Base-by-base conservation (phyloP, 1,140 invertebrate genomes). In the Drosophila bifasciata region DNA sequence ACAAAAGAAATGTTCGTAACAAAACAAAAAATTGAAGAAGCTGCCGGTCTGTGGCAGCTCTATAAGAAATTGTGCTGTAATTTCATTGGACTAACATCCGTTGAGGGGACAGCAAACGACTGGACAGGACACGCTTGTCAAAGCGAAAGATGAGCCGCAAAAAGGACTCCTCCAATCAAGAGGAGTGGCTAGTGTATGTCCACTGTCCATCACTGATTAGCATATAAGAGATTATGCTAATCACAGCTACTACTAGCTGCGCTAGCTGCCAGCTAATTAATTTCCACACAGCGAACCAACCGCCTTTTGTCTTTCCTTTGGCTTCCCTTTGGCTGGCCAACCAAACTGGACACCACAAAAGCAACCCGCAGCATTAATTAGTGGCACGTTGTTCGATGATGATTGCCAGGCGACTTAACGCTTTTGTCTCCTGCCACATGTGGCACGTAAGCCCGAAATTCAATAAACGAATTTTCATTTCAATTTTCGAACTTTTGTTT, bases 381-480 rank as follows among this genome's bases (percentile, higher is more conserved):
- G 58, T 21, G 48, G 45, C 52, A 62, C 36, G 25, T 61, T 53
- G 46, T 52, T 51, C 36, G 19, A n/a, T n/a, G 36, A 48, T 39
- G 48, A 45, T 53, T 17, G 19, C 8, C 28, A 28, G 3, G 45
- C 25, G 16, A 51, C 15, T 55, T 21, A 36, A 19, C 32, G 25
- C 41, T 41, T 48, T 51, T 43, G 44, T 16, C 41, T 19, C 16
- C 5, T 32, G 59, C 55, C 46, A 62, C 70, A 76, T 69, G 62
- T 51, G 55, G 41, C 72, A 76, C 13, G 32, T 13, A 11, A 13
- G 43, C 45, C 36, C 57, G 49, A 61, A 69, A 69, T 50, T 62
- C 63, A 68, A 76, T 63, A 73, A 73, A 0, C 39, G 50, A 72
- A 73, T 61, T 60, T 70, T 45, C 56, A 70, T 15, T 70, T 32